Conservation (phyloP, 2,797 vertebrate species). For the Melanotaenia pygmaea region DNA sequence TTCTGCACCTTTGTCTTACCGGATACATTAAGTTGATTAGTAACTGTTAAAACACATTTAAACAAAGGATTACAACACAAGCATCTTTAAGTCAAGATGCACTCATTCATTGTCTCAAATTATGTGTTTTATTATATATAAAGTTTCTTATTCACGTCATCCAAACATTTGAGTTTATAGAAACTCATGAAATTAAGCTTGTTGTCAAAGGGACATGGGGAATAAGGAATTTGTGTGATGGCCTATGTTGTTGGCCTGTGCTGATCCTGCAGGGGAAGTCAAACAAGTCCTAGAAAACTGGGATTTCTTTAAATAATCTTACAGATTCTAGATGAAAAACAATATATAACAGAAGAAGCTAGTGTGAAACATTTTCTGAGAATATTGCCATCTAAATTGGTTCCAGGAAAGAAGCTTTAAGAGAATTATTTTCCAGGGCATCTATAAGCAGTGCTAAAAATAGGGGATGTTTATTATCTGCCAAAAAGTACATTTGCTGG, state of each 20-base stretch:
- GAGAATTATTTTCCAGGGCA: not conserved
- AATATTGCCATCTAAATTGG: not conserved
- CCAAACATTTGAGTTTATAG: not conserved
- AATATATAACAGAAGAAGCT: not conserved
- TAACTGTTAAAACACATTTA: not conserved
- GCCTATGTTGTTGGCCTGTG: not conserved
- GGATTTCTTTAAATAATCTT: not conserved
- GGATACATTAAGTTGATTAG: not conserved
- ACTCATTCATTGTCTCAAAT: too few relatives aligned
- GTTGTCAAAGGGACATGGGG: not conserved
- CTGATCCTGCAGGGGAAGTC: not conserved
- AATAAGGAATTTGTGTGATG: too few relatives aligned
- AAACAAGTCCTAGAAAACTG: not conserved
- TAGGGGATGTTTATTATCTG: not conserved
- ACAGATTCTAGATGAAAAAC: not conserved
- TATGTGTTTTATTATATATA: not conserved
- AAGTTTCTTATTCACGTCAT: not conserved
- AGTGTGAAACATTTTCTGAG: not conserved
- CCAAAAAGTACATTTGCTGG: not conserved
- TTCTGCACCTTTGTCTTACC: not conserved
- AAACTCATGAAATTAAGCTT: conserved; percentile 36
- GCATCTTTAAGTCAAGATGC: not conserved
- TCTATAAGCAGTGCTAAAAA: not conserved
- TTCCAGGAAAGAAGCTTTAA: not conserved
- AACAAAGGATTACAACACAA: not conserved